phyloP scores from a whole-genome alignment of 1,140 invertebrate species.

The Cydia splendana region DNA sequence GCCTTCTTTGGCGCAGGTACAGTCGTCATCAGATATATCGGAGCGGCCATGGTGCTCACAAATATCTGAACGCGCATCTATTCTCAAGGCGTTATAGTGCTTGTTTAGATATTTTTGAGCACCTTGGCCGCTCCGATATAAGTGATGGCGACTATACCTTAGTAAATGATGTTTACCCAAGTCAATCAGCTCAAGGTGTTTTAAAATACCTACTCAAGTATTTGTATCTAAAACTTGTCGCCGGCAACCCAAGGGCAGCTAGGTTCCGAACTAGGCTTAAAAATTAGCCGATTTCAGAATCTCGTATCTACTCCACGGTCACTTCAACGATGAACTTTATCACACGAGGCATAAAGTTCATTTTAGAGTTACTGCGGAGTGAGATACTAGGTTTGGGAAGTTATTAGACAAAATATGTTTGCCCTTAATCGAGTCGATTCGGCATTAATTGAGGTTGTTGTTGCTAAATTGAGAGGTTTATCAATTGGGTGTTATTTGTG shows the following conservation, averaged over 20 bases:
- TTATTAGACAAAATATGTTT: neutral
- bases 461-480: conserved; percentile 12
- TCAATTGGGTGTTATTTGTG: neutral
- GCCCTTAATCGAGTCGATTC: conserved; percentile 28
- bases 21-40: too few species aligned
- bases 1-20: too few species aligned
- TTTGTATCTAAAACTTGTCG: conserved; percentile 47
- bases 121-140: too few species aligned
- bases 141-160: neutral
- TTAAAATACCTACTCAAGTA: neutral
- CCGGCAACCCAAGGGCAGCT: conserved; percentile 51
- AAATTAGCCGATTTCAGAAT: neutral
- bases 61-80: too few species aligned
- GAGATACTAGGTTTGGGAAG: neutral
- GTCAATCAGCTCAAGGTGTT: conserved; percentile 26
- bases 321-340: neutral
- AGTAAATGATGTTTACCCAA: neutral
- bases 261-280: conserved; percentile 27
- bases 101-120: too few species aligned
- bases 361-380: neutral
- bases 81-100: too few species aligned
- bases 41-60: too few species aligned
- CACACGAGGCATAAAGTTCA: neutral
- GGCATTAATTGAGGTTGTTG: conserved; percentile 25
- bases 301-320: neutral